These are phyloP conservation scores for Pygoscelis antarcticus DNA, from an alignment of 2,113 vertebrate species.

Conservation along the genomic window DNA sequence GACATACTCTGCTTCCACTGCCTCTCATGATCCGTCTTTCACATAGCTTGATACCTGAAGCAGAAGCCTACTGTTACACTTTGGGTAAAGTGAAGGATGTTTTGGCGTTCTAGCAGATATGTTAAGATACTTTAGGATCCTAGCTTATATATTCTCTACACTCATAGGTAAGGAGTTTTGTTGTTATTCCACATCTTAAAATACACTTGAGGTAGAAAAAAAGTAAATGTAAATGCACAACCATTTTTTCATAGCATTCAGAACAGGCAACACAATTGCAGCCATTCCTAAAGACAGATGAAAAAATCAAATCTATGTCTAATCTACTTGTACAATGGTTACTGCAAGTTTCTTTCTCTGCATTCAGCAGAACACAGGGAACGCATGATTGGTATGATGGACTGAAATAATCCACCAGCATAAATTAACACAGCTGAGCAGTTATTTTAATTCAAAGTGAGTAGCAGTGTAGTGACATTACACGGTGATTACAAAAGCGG, in stretches of 20 bases:
- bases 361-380: not conserved
- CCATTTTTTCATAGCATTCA: not conserved
- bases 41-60: no score
- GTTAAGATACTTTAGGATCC: not conserved
- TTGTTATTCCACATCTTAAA: not conserved
- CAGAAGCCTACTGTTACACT: rapidly evolving
- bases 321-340: not conserved
- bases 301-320: not conserved
- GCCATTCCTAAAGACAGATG: not conserved
- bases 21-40: not conserved
- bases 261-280: not conserved
- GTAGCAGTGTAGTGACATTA: not conserved
- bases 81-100: not conserved
- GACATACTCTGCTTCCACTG: not conserved
- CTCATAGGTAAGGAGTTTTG: not conserved
- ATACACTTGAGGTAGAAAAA: not conserved
- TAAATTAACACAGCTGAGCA: not conserved
- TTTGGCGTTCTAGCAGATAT: not conserved
- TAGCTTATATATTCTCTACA: not conserved
- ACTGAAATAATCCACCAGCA: not conserved
- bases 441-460: not conserved
- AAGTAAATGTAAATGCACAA: not conserved
- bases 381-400: not conserved
- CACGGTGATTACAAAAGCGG: not conserved
- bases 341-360: not conserved